Conservation (phyloP, 2,888 invertebrate species). For the Zaprionus lineosus region DNA sequence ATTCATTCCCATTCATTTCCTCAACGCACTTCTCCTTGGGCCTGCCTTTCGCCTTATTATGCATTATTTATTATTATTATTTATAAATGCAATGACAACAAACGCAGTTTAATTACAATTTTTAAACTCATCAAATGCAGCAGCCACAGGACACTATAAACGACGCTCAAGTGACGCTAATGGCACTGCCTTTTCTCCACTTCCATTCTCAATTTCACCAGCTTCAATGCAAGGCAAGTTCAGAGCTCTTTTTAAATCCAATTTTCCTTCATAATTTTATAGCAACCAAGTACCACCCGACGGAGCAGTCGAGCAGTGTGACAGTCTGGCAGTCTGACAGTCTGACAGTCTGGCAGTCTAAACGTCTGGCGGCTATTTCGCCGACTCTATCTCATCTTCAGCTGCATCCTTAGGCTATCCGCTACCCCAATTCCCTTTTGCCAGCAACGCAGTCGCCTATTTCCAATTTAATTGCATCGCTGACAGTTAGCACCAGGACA, state of each 20-base stretch:
- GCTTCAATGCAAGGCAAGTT: conserved; percentile 1
- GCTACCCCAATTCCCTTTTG: no score
- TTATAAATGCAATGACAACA: conserved; percentile 76
- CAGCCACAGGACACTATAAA: conserved; percentile 44
- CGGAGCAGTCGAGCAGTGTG: no score
- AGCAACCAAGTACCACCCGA: conserved; percentile 47
- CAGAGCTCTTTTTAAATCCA: conserved; percentile 62
- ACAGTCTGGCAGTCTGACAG: not conserved
- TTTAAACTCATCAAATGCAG: conserved; percentile 71
- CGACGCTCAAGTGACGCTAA: conserved; percentile 56
- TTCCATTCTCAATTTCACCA: no score
- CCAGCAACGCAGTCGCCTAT: conserved; percentile 46
- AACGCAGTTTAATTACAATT: conserved; percentile 77
- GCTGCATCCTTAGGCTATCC: conserved; percentile 2
- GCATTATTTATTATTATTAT: conserved; percentile 67
- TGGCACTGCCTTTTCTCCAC: conserved; percentile 43
- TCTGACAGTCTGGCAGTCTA: not conserved
- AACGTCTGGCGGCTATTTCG: no score
- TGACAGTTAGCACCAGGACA: conserved; percentile 68
- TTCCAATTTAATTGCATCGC: conserved; percentile 74
- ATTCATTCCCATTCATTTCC: conserved; percentile 65
- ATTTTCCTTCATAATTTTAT: conserved; percentile 72
- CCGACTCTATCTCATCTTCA: not conserved
- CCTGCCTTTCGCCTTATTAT: conserved; percentile 47
- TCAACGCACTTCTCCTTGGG: conserved; percentile 22